phyloP scores from a whole-genome alignment of 2,113 vertebrate genomes.

The Chitala chitala region DNA sequence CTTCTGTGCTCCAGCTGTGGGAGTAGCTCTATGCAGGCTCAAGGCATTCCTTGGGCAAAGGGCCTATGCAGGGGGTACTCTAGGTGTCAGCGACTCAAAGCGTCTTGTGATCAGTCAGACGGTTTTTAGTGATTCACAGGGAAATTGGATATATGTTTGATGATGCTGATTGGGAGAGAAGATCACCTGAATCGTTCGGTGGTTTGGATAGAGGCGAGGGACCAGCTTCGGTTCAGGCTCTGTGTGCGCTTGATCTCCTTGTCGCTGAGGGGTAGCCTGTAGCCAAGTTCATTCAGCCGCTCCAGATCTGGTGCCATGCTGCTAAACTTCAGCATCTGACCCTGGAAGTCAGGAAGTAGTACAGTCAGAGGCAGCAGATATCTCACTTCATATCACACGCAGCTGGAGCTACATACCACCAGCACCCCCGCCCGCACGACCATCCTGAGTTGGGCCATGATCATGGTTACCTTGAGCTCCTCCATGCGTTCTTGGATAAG shows the following conservation, averaged over 20 bases:
- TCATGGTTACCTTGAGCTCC: conserved; percentile 75
- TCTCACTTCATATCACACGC: background rate
- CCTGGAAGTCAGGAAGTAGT: conserved; percentile 51
- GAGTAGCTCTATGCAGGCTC: too few relatives aligned
- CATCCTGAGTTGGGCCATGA: background rate
- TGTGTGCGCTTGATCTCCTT: conserved; percentile 92
- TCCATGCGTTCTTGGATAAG: conserved; percentile 83
- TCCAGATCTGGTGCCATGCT: conserved; percentile 83
- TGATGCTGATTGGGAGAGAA: background rate
- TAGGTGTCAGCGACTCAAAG: too few relatives aligned
- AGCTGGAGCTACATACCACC: background rate
- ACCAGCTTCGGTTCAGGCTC: conserved; percentile 86
- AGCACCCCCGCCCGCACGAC: background rate
- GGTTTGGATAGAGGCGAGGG: conserved; percentile 77
- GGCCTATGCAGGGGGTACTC: too few relatives aligned
- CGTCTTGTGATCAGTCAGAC: too few relatives aligned
- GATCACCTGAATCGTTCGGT: conserved; percentile 90
- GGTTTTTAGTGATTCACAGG: background rate
- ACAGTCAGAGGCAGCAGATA: background rate
- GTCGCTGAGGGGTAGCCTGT: conserved; percentile 85
- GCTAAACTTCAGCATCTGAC: conserved; percentile 90
- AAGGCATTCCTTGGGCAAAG: too few relatives aligned
- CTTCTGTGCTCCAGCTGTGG: too few relatives aligned
- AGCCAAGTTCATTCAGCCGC: conserved; percentile 87
- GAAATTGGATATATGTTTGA: background rate